Evolutionary conservation across 2,113 vertebrate genomes (phyloP), one percentile per base, ranked within the genome.

Genomic region (Thinocorus orbignyianus): DNA sequence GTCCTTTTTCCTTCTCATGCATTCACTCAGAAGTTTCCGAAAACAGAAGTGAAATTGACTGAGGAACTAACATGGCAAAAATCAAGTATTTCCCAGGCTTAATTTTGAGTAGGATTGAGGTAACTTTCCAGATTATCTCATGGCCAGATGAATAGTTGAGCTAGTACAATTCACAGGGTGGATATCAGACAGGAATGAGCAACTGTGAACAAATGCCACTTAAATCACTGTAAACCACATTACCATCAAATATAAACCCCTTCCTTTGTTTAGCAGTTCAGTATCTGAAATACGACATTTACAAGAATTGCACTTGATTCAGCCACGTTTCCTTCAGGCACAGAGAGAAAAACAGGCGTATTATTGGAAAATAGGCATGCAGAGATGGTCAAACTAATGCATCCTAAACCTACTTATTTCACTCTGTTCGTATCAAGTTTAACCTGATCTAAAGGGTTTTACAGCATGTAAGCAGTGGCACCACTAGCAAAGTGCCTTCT

Each of bases 211-310:
- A 91, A 78, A 74, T 42, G 37, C 1, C 33, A 74, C 25, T 70
- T 81, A 86, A 91, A 91, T 37, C 9, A 52, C 17, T 46, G 41
- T 37, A 78, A 70, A 65, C 33, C 92, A 44, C 3, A 1, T 26
- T 60, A 12, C 5, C 16, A 61, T 54, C 0, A 1, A 25, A 57
- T 30, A n/a, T 9, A 85, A 77, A 20, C 0, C 4, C 6, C 13
- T 66, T 46, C 19, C 20, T 17, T 62, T n/a, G 9, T 30, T 77
- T 61, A 62, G 17, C 9, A 89, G 24, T 14, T 51, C 58, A 31
- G 42, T 41, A 58, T 31, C 46, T 26, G 22, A 88, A 86, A 28
- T 5, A 35, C 7, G 15, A 41, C 17, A 3, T 39, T 64, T 51
- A 64, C 68, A 70, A 26, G 10, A 73, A 52, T 0, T 19, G 7